Conservation (phyloP, 2,888 invertebrate species). For the Lithophane semibrunnea region DNA sequence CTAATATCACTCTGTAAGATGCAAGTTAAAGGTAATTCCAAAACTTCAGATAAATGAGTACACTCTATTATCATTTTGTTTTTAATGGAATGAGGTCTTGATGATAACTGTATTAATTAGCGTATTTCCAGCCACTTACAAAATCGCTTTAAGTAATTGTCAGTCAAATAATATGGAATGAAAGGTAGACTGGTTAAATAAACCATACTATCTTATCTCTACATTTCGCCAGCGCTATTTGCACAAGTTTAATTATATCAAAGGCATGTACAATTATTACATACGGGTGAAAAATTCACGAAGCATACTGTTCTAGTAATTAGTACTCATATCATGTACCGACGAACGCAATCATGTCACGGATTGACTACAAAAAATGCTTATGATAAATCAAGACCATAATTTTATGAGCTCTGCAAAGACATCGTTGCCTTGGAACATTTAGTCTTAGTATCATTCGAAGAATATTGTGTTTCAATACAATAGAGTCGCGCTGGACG, state of each 20-base stretch:
- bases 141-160: slow-evolving; percentile 3
- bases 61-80: background rate
- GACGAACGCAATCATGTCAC: slow-evolving; percentile 75
- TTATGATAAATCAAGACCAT: slow-evolving; percentile 68
- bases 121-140: background rate
- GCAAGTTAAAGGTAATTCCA: background rate
- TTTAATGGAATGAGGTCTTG: slow-evolving; percentile 7
- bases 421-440: slow-evolving; percentile 51
- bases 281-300: slow-evolving; percentile 44
- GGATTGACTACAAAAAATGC: slow-evolving; percentile 74
- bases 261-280: slow-evolving; percentile 24
- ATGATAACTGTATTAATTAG: slow-evolving; percentile 15
- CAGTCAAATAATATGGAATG: slow-evolving; percentile 5
- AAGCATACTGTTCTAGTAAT: slow-evolving; percentile 52
- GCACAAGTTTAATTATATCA: slow-evolving; percentile 45
- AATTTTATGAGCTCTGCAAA: slow-evolving; percentile 51
- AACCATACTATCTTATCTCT: slow-evolving; percentile 35
- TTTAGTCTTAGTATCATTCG: slow-evolving; percentile 43
- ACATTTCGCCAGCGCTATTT: slow-evolving; percentile 47
- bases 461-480: slow-evolving; percentile 37
- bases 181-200: slow-evolving; percentile 4
- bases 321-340: slow-evolving; percentile 67
- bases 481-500: slow-evolving; percentile 44
- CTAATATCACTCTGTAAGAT: background rate
- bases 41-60: background rate